Conservation (phyloP, 2,113 vertebrate species). For the Thamnaconus septentrionalis region DNA sequence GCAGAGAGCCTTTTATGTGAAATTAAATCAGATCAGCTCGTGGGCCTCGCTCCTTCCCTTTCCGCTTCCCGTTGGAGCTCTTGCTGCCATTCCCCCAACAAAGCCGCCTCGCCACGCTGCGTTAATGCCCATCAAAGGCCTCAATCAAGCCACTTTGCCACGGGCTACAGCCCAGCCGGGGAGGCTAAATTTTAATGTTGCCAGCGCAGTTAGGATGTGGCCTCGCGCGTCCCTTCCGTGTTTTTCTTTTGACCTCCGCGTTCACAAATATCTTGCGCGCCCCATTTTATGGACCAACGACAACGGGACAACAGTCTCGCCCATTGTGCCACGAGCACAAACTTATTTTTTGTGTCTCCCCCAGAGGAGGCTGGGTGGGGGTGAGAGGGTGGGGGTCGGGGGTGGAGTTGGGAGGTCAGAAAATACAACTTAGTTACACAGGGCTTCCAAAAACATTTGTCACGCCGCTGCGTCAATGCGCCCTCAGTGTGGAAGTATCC, state of each 20-base stretch:
- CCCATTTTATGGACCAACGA: constrained; percentile 25
- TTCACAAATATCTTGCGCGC: constrained; percentile 51
- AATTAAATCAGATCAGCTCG: constrained; percentile 70
- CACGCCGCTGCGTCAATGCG: constrained; percentile 45
- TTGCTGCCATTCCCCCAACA: constrained; percentile 63
- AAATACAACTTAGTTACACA: constrained; percentile 63
- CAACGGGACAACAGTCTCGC: constrained; percentile 57
- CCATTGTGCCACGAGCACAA: constrained; percentile 58
- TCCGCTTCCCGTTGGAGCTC: constrained; percentile 57
- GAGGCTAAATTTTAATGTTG: constrained; percentile 61
- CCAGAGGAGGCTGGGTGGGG: background rate
- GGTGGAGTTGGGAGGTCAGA: constrained; percentile 25
- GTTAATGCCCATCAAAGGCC: constrained; percentile 72
- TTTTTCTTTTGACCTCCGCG: constrained; percentile 49
- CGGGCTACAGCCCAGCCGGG: constrained; percentile 59
- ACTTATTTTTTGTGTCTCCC: constrained; percentile 45
- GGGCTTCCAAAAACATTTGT: constrained; percentile 60
- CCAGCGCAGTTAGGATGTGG: constrained; percentile 56
- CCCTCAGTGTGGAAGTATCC: constrained; percentile 50
- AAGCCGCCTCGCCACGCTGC: constrained; percentile 63
- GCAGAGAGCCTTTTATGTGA: constrained; percentile 62
- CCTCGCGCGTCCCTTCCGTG: constrained; percentile 52
- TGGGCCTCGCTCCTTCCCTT: constrained; percentile 62
- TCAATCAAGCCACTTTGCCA: constrained; percentile 67
- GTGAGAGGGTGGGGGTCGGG: no score